Conservation (phyloP, 1,140 invertebrate genomes). For the Papilio polytes region DNA sequence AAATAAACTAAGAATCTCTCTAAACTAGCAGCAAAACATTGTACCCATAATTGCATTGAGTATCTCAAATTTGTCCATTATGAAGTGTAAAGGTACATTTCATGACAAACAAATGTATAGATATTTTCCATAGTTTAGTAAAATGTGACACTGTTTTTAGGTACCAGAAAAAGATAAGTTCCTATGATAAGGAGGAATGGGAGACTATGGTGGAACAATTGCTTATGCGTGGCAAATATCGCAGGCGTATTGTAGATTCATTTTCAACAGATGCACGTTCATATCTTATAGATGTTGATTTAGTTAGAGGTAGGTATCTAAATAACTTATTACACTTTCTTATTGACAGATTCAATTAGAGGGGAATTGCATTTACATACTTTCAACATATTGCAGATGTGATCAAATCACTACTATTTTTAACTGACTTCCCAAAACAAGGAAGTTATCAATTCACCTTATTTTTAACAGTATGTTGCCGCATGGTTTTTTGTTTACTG, state of each 20-base stretch:
- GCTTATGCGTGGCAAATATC: slow-evolving; percentile 92
- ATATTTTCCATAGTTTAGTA: too few relatives aligned
- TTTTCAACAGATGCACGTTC: slow-evolving; percentile 92
- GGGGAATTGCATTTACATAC: too few relatives aligned
- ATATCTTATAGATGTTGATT: slow-evolving; percentile 97
- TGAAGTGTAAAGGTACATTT: too few relatives aligned
- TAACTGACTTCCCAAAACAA: too few relatives aligned
- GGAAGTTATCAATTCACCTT: too few relatives aligned
- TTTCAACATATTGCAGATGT: too few relatives aligned
- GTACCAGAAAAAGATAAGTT: slow-evolving; percentile 97
- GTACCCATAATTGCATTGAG: background rate
- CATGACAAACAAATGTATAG: too few relatives aligned
- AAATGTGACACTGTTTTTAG: slow-evolving; percentile 70
- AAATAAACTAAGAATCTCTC: background rate
- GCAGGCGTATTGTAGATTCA: slow-evolving; percentile 91
- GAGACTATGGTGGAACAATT: slow-evolving; percentile 96
- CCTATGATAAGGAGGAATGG: slow-evolving; percentile 98
- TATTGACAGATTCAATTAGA: too few relatives aligned
- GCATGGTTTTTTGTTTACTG: too few relatives aligned
- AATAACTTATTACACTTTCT: too few relatives aligned
- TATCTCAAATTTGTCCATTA: background rate
- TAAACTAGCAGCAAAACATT: background rate
- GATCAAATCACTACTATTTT: too few relatives aligned
- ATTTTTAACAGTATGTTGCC: too few relatives aligned
- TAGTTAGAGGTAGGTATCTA: slow-evolving; percentile 88